These are phyloP conservation scores for Tautogolabrus adspersus DNA, from an alignment of 2,113 vertebrate species.

Conservation along the genomic window DNA sequence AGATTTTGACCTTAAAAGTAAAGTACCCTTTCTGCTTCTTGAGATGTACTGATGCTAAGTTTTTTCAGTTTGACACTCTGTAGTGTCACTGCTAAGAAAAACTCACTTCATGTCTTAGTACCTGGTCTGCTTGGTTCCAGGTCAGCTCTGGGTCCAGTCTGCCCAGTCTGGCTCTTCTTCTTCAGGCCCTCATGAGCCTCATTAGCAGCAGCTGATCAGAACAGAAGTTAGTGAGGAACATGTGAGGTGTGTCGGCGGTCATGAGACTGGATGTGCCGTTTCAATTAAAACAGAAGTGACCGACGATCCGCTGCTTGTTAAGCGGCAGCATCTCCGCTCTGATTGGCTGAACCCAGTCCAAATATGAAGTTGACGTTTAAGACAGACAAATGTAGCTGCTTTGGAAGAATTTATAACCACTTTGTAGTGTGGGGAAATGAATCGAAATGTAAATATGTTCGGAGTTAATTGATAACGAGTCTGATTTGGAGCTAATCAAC, in stretches of 20 bases:
- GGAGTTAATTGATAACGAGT: too few relatives aligned
- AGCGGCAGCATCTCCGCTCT: neutral
- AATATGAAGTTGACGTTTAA: neutral
- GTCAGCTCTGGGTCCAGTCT: neutral
- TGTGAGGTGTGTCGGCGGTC: conserved; percentile 61
- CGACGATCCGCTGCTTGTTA: conserved; percentile 47
- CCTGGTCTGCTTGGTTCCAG: neutral
- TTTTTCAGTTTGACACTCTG: neutral
- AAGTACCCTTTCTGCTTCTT: too few relatives aligned
- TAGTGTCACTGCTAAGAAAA: neutral
- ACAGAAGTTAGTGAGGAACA: conserved; percentile 33
- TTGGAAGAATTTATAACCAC: too few relatives aligned
- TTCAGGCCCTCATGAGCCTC: conserved; percentile 56
- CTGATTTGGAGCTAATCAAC: too few relatives aligned
- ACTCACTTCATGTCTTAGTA: too few relatives aligned
- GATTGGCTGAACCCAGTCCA: neutral
- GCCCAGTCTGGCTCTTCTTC: neutral
- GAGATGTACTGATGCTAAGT: neutral
- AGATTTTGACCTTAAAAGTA: neutral
- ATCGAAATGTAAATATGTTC: too few relatives aligned
- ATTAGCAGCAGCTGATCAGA: conserved; percentile 63
- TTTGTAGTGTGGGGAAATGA: too few relatives aligned
- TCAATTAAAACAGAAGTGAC: conserved; percentile 31
- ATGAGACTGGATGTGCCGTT: conserved; percentile 46
- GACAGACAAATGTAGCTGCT: neutral